Percentiles rank a stretch among this genome's conserved stretches.
Evolutionary conservation across 2,113 vertebrate genomes (phyloP).

Genomic region (Dermatemys mawii): DNA sequence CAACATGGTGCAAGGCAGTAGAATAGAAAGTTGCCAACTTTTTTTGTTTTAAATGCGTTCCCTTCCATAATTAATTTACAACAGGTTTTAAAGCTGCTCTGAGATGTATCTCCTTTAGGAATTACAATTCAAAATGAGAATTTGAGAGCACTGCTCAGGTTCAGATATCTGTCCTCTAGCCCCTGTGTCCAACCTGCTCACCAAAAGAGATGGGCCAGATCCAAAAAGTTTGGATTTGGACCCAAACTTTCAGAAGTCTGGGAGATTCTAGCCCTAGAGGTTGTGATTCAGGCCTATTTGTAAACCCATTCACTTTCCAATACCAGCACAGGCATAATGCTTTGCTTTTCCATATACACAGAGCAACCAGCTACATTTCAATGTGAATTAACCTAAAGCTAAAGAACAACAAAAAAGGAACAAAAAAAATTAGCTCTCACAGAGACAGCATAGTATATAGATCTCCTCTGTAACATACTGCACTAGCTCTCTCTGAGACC

Average conservation of each 20-base stretch:
- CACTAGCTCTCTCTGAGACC: not conserved
- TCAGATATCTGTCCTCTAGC: not conserved
- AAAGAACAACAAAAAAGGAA: not conserved
- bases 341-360: not conserved
- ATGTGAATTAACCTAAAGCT: not conserved
- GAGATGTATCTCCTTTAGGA: not conserved
- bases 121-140: not conserved
- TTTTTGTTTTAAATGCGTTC: not conserved
- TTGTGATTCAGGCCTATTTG: not conserved
- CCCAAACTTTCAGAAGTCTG: not conserved
- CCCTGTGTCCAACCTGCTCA: rapidly evolving
- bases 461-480: not conserved
- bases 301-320: not conserved
- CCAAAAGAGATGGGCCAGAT: rapidly evolving
- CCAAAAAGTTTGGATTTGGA: not conserved
- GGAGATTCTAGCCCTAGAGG: not conserved
- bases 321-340: not conserved
- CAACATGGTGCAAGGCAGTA: not conserved
- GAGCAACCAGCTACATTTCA: not conserved
- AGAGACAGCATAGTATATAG: not conserved
- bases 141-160: not conserved
- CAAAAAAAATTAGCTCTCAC: not conserved
- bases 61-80: not conserved
- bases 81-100: rapidly evolving
- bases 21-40: not conserved